phyloP scores from a whole-genome alignment of 2,797 vertebrate species.

The Macroramphosus scolopax region DNA sequence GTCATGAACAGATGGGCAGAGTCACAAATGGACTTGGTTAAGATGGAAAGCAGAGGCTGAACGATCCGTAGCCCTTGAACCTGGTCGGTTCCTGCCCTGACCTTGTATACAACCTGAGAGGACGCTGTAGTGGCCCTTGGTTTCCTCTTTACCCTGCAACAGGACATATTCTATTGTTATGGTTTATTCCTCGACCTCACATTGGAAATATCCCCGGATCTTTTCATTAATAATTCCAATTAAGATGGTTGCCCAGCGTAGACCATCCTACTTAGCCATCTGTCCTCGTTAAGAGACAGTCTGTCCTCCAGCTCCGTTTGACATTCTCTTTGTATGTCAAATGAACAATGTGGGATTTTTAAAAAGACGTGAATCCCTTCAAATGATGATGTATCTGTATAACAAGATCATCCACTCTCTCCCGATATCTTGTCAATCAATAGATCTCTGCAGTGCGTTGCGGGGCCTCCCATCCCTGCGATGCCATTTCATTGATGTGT shows the following conservation, averaged over 20 bases:
- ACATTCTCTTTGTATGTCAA: conserved; percentile 38
- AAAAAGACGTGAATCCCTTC: conserved; percentile 51
- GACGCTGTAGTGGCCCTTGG: too few relatives aligned
- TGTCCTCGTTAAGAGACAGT: conserved; percentile 15
- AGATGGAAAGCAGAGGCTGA: too few relatives aligned
- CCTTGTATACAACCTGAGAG: too few relatives aligned
- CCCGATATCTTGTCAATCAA: conserved; percentile 64
- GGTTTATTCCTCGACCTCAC: conserved; percentile 7
- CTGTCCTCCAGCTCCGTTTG: conserved; percentile 33
- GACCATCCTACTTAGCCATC: neutral
- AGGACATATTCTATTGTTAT: neutral
- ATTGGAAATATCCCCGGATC: conserved; percentile 17
- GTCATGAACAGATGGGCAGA: too few relatives aligned
- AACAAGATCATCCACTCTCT: conserved; percentile 57
- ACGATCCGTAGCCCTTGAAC: too few relatives aligned
- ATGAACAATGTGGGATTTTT: conserved; percentile 39
- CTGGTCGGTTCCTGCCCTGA: too few relatives aligned
- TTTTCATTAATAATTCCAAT: too few relatives aligned
- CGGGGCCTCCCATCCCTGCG: conserved; percentile 36
- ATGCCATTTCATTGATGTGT: conserved; percentile 54
- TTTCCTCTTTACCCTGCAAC: too few relatives aligned
- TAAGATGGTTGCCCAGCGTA: too few relatives aligned
- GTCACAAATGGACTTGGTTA: too few relatives aligned
- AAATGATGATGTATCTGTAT: conserved; percentile 54
- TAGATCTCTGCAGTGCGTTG: conserved; percentile 48